Base-by-base conservation (phyloP, 2,113 vertebrate genomes). In the Prunella himalayana region DNA sequence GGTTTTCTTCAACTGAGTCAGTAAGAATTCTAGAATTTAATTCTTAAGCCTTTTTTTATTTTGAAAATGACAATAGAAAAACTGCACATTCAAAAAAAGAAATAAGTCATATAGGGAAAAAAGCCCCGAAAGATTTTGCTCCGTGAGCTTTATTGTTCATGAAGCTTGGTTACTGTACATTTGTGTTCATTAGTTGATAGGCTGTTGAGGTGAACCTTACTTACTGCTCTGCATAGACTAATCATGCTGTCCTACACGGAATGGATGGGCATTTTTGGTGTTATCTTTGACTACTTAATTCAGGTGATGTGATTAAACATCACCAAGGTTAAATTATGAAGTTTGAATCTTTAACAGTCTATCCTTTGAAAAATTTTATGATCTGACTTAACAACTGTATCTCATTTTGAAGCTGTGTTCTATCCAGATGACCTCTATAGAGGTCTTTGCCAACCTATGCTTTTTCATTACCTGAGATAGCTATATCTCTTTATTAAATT, bases 291-390 rank as follows among this genome's bases (percentile, higher is more conserved):
- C 77, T 88, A 0, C 59, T 54, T 47, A 63, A 94, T 88, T 88
- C 56, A 83, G 21, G 17, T 54, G 39, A 63, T 77, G 9, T 81
- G 47, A 73, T 70, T 73, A 83, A 83, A 57, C 5, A 5, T 81
- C 86, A 86, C 41, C 66, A 80, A n/a, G 25, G 37, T 65, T 83
- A 66, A 90, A 60, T 86, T 86, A 47, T 47, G 24, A 85, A 78
- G 44, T 60, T 76, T 71, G 61, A 82, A 69, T 86, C 63, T 72
- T 90, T 56, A 91, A 61, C 54, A 75, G 28, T 31, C 19, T 60
- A n/a, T 49, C 53, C 63, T 79, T 60, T 39, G 5, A 56, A 72
- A 81, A 84, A 59, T 3, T 8, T 24, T 79, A 57, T 69, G 41
- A 65, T 88, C 31, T 2, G 5, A 7, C 45, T 91, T 86, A 91